These are phyloP conservation scores for Archips crataeganus DNA, from an alignment of 2,888 invertebrate genomes.

Conservation along the genomic window DNA sequence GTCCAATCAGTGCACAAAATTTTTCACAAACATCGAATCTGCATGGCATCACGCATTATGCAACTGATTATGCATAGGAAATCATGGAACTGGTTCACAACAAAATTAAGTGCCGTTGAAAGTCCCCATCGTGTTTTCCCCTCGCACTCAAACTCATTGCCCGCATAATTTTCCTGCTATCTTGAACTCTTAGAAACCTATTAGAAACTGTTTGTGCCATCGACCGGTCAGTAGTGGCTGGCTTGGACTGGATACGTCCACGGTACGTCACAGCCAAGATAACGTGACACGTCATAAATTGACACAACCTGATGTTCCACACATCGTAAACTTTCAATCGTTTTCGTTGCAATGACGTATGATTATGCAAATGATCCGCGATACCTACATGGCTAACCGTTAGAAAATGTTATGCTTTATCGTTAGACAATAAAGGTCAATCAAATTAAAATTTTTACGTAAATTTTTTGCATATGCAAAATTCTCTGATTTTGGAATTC, in stretches of 20 bases:
- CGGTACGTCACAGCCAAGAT: constrained; percentile 17
- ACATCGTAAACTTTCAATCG: background rate
- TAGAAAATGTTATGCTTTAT: too few relatives aligned
- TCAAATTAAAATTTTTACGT: too few relatives aligned
- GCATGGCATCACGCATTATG: background rate
- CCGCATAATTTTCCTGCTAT: constrained; percentile 32
- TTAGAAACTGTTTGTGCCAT: constrained; percentile 25
- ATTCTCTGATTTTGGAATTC: too few relatives aligned
- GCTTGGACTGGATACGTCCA: constrained; percentile 16
- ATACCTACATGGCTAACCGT: too few relatives aligned
- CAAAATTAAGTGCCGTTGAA: constrained; percentile 27
- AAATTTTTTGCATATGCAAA: too few relatives aligned
- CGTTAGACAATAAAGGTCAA: too few relatives aligned
- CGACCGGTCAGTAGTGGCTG: constrained; percentile 23
- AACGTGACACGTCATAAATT: constrained; percentile 12
- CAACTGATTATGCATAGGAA: constrained; percentile 7
- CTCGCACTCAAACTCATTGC: constrained; percentile 16
- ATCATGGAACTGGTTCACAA: constrained; percentile 21
- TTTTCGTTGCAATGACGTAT: background rate
- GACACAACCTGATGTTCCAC: constrained; percentile 23
- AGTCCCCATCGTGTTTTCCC: constrained; percentile 33
- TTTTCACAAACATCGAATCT: background rate
- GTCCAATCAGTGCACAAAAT: background rate
- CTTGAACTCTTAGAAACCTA: constrained; percentile 16
- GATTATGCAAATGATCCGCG: background rate